Evolutionary conservation across 1,140 invertebrate genomes (phyloP), one percentile per base, ranked within the genome.

Genomic region (Teleopsis dalmanni): DNA sequence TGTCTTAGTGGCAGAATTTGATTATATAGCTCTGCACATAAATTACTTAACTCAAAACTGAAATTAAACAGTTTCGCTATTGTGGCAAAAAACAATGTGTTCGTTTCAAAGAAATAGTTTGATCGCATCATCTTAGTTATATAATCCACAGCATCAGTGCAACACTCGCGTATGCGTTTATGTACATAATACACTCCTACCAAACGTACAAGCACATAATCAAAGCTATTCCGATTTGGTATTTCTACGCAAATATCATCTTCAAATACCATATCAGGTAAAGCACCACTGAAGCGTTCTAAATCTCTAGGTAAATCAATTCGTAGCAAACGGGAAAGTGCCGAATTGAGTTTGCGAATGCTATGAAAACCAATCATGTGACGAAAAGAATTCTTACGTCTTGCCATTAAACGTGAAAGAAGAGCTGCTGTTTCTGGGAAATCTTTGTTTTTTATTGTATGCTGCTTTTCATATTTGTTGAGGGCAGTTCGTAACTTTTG

Each of bases 341-440:
- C 57, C 2, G 57, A 29, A 35, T 68, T 68, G 3, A 68, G 40
- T 37, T 68, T 68, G 14, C 55, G 57, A 2, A 68, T 34, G 19
- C 51, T 21, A 3, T 57, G 53, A 31, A 65, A 68, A 6, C 65
- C 65, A 0, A 55, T 63, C 56, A 68, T 58, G 8, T 50, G 42
- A 0, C 43, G 55, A 45, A 68, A 68, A 1, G 65, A 68, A 29
- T 60, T 65, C 26, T 68, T 64, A 3, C 65, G 57, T 2, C 65
- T 57, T 6, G 65, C 62, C 56, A 65, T 65, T 0, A 68, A 47
- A 3, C 65, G 51, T 7, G 59, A 59, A 21, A 67, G 54, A 16
- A 68, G 29, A 2, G 65, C 65, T 4, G 65, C 60, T 4, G 62
- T 56, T 14, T 68, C 27, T 10, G 55, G 52, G 8, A 68, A 65